Evolutionary conservation across 2,113 vertebrate genomes (phyloP), one percentile per base, ranked within the genome.

Genomic region (Syrrhaptes paradoxus): DNA sequence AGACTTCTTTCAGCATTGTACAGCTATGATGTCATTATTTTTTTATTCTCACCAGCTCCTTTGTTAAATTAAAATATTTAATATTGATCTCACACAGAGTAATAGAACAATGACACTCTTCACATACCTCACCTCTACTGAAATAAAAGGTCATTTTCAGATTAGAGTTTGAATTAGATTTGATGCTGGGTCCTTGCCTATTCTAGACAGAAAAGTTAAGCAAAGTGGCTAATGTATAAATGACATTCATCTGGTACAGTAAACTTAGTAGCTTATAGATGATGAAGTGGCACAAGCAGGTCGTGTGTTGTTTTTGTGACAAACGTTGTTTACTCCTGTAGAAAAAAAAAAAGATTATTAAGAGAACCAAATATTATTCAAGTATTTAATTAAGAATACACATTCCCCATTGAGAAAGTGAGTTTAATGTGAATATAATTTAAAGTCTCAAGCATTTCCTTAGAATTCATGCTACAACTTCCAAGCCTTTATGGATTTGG

Each of bases 21-120:
- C 8, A 66, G 18, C 6, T 52, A 28, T 71, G 63, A 32, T 1
- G 2, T 52, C 1, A 4, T 2, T 0, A 1, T 20, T n/a, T n/a
- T 70, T 82, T 83, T n/a, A n/a, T 52, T 72, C 43, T 70, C 29
- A 52, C 12, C 51, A 36, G n/a, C 21, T 71, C 21, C 31, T 71
- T 43, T 75, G 26, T 59, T 32, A 75, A 74, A 85, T 46, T 67
- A 45, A 14, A 62, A 41, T 80, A 58, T 46, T 87, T 89, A 43
- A 46, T 34, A 22, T 17, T 62, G 29, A 32, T 76, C 71, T 87
- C 51, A 76, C 52, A 80, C 12, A 61, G 34, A 43, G 19, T 31
- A n/a, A 20, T 54, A 88, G 55, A 71, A 92, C 85, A 85, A 46
- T 20, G 12, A 38, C 52, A 46, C 11, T 16, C 48, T 89, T 77